Evolutionary conservation across 2,797 vertebrate species (phyloP), one percentile per base, ranked within the genome.

Genomic region (Triplophysa yarkandensis): DNA sequence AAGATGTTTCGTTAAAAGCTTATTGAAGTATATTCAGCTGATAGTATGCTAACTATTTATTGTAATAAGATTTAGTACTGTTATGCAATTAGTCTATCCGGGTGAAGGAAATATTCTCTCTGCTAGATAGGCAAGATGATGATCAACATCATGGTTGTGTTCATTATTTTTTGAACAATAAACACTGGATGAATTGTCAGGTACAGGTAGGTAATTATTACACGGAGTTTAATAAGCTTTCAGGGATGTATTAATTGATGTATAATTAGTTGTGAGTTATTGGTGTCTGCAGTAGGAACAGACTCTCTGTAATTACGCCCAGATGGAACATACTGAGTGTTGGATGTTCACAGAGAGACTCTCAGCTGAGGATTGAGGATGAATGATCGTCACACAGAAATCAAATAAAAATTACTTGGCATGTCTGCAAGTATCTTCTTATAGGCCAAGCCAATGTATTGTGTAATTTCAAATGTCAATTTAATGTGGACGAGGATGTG

Each of bases 211-310:
- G 48, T 83, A 74, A 81, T 80, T 81, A 83, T 76, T 79, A 72
- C 52, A 36, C 70, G 46, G 65, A 72, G 77, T 83, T 82, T 85
- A 83, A 85, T 83, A 83, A 67, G 79, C 83, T 82, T 85, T 83
- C 69, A 60, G 80, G 83, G 80, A 79, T 83, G 83, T 81, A 86
- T 83, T 83, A 83, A 84, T 83, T 81, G 79, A 81, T 80, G 81
- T 57, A 71, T 86, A 83, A 86, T 85, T 84, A 82, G 70, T 77
- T 73, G 78, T 82, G 79, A 83, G 71, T 81, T 83, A 85, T 85
- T 82, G 79, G 80, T 77, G 58, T 83, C 74, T 77, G 71, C 75
- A 66, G 61, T 81, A 70, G 62, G 78, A 79, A 78, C 76, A 80
- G 78, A 72, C 76, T 80, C 79, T 74, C 57, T 74, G 68, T 83